Evolutionary conservation across 2,888 invertebrate genomes (phyloP).

Genomic region (Argynnis bischoffii): DNA sequence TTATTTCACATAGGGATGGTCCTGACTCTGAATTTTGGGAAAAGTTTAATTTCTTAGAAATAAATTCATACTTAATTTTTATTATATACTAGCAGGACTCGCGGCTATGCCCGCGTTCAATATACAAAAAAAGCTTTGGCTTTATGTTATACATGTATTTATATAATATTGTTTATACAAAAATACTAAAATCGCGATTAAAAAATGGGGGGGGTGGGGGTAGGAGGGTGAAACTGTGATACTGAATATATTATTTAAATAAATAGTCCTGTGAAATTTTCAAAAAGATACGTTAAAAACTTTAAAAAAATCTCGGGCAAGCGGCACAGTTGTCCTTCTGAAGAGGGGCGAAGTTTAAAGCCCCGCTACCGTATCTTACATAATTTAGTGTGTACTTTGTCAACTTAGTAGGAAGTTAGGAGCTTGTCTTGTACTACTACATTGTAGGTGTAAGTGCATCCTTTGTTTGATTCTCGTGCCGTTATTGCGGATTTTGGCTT

Average conservation of each 20-base stretch:
- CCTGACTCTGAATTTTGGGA: background rate
- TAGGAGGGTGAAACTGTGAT: no score
- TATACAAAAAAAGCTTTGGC: no score
- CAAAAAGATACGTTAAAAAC: constrained; percentile 4
- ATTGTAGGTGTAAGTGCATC: constrained; percentile 24
- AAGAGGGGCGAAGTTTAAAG: constrained; percentile 41
- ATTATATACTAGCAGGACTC: no score
- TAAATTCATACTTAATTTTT: no score
- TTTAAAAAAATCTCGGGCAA: constrained; percentile 22
- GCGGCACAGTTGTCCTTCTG: constrained; percentile 27
- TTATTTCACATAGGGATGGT: constrained; percentile 5
- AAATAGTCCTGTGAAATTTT: background rate
- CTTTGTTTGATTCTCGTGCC: constrained; percentile 22
- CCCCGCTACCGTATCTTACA: constrained; percentile 43
- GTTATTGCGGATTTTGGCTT: constrained; percentile 28
- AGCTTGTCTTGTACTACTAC: constrained; percentile 22
- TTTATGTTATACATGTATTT: no score
- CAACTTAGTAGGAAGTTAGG: constrained; percentile 38
- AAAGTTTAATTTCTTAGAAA: no score
- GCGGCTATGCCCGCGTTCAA: no score
- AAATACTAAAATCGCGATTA: no score
- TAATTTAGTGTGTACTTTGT: constrained; percentile 44
- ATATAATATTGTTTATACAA: no score
- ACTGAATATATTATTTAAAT: no score
- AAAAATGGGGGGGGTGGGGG: no score